Evolutionary conservation across 30 jellyfish, hydroid and myxozoan species (phyloP), one percentile per base, ranked within the genome.

Genomic region (Hydractinia echinata): DNA sequence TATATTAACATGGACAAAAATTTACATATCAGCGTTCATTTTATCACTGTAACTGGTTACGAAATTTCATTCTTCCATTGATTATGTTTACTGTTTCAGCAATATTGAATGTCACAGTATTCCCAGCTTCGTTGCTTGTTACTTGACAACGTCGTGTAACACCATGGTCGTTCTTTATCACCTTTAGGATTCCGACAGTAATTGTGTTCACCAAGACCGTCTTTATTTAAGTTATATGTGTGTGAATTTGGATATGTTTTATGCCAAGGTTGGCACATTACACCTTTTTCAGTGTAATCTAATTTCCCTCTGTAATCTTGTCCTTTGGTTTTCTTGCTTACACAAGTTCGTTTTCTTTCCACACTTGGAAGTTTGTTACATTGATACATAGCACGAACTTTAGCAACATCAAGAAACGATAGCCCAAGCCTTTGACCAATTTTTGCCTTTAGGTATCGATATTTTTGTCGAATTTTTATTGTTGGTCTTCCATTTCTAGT

Each of bases 151-250:
- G 98, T 92, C 19, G 98, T 92, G 80, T 72, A 92, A 66, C 98
- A 92, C 98, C 98, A 92, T 4, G 98, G 98, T 82, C 96, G 85
- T 67, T 76, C 82, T 61, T 88, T 79, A 39, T 91, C 73, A 9
- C 98, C 98, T 15, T 92, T 95, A 6, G 98, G 98, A 68, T 93
- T 87, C 5, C 96, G 95, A 76, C 99, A 87, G 39, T 76, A 77
- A 72, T 93, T 87, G 67, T 93, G 96, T 18, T 61, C 58, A 66
- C 96, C 96, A 6, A 87, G 86, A 4, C 95, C 96, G 67, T 84
- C 94, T 51, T 93, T 83, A 5, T 72, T 84, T 58, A 83, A 74
- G 84, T 88, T 79, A 72, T 93, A 86, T n/a, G 72, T 58, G 76
- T 93, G 96, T 44, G 66, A 71, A 64, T 93, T 95, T 64, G 96